phyloP scores from a whole-genome alignment of 2,113 vertebrate genomes.

The Vidua macroura region DNA sequence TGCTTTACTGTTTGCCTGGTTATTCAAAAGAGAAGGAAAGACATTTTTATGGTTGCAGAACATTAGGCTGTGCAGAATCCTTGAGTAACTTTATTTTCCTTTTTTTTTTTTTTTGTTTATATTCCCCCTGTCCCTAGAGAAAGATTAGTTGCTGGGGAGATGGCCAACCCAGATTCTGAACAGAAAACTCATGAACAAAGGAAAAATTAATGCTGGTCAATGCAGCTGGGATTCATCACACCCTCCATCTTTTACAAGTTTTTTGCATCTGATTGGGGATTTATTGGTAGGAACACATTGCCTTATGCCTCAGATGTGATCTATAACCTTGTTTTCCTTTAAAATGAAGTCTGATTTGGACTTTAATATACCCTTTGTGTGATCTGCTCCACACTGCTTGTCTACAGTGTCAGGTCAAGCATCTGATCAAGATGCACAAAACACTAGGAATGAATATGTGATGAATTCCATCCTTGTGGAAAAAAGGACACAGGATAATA shows the following conservation, averaged over 20 bases:
- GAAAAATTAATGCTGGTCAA: background rate
- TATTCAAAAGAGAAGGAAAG: background rate
- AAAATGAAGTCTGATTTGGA: background rate
- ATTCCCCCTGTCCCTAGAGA: background rate
- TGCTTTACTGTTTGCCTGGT: background rate
- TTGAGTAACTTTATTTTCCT: background rate
- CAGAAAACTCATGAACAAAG: conserved; percentile 11
- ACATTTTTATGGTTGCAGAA: background rate
- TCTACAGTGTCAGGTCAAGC: background rate
- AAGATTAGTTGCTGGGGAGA: conserved; percentile 25
- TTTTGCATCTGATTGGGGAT: background rate
- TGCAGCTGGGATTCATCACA: conserved; percentile 30
- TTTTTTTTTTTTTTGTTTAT: rapidly evolving
- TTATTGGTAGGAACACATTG: background rate
- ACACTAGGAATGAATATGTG: background rate
- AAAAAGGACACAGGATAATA: background rate
- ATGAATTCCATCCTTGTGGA: background rate
- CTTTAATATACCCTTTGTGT: background rate
- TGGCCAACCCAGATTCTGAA: conserved; percentile 42
- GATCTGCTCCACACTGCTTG: background rate
- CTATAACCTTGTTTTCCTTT: background rate
- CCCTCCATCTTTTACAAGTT: background rate
- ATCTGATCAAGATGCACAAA: background rate
- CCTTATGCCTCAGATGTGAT: conserved; percentile 5
- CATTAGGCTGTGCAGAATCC: background rate